phyloP scores from a whole-genome alignment of 1,140 invertebrate genomes.

The Orchesella cincta region DNA sequence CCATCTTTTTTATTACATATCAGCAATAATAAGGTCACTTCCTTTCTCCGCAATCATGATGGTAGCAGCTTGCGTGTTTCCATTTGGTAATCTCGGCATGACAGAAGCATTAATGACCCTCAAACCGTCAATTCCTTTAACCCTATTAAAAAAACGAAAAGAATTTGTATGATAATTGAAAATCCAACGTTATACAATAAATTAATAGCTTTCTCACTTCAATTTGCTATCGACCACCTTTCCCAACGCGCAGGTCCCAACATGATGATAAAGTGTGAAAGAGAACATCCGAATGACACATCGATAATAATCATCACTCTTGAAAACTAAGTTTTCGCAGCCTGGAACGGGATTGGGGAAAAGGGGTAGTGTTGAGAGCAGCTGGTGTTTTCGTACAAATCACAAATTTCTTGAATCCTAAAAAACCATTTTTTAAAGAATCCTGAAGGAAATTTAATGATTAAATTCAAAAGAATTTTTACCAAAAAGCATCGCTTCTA shows the following conservation, averaged over 20 bases:
- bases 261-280: not conserved
- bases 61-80: conserved; percentile 5
- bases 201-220: too few species aligned
- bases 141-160: conserved; percentile 22
- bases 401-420: too few species aligned
- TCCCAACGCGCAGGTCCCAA: conserved; percentile 2
- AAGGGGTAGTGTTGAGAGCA: conserved; percentile 18
- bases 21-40: not conserved
- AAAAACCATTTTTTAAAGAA: too few species aligned
- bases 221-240: conserved; percentile 59
- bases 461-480: too few species aligned
- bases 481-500: not conserved
- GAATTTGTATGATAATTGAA: too few species aligned
- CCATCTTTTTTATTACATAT: too few species aligned
- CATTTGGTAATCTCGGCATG: conserved; percentile 1
- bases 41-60: conserved; percentile 31
- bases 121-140: not conserved
- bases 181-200: not conserved
- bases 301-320: conserved; percentile 8
- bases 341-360: conserved; percentile 5
- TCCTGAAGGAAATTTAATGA: too few species aligned
- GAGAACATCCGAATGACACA: conserved; percentile 3
- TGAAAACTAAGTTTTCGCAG: conserved; percentile 4
- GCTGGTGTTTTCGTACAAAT: too few species aligned
- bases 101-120: conserved; percentile 18